Base-by-base conservation (phyloP, 2,113 vertebrate genomes). In the Nibea albiflora region DNA sequence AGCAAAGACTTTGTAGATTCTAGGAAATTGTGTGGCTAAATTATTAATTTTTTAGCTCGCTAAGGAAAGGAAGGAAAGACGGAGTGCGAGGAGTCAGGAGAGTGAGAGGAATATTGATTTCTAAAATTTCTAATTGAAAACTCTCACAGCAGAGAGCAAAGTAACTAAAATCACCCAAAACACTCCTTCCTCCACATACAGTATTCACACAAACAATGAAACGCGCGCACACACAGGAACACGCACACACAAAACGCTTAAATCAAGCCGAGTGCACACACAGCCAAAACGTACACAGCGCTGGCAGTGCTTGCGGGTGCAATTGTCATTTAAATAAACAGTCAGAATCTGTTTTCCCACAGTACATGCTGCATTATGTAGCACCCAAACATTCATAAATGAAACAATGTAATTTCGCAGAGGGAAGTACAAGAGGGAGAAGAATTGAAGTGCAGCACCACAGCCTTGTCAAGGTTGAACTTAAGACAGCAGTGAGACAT, bases 241-340 rank as follows among this genome's bases (percentile, higher is more conserved):
- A 72, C 64, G 19, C 66, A 47, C 57, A 58, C 56, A 44, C 50
- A 54, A 71, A 85, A 64, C 50, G 19, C 68, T 82, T 74, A 65
- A 71, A 66, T 86, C 84, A 61, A 68, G 47, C 0, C 26, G 35
- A 78, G 50, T 60, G 15, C n/a, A 50, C 63, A 76, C 75, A 22
- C 56, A 69, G 68, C 83, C 78, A 84, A 76, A 83, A 56, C 62
- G 65, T 54, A 75, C 83, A 82, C 68, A 14, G 66, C 7, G 53
- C 70, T 80, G 75, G 80, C 61, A 63, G 78, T 70, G 67, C 76
- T 83, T 80, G 50, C 19, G 81, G 87, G 58, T 68, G 68, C 72
- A 81, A 63, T 73, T 84, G 69, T 80, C 73, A 88, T 86, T 89
- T 86, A 85, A 86, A 89, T 85, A 78, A 84, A 80, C 74, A 53